Base-by-base conservation (phyloP, 2,113 vertebrate species). In the Cyphomyrus discorhynchus region DNA sequence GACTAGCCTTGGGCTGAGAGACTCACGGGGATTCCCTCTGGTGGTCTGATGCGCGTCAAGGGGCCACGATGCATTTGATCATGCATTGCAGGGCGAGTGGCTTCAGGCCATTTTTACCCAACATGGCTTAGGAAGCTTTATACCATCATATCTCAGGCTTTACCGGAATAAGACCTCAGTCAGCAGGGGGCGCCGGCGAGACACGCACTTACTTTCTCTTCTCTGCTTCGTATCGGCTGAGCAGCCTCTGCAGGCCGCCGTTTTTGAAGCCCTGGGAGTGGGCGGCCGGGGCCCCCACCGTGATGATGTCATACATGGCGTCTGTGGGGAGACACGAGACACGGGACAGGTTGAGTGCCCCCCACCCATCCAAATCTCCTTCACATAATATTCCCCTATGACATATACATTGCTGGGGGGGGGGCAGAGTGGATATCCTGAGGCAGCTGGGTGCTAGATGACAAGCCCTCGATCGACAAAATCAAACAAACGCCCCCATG, bases 251-350 rank as follows among this genome's bases (percentile, higher is more conserved):
- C 92, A 99, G 97, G 91, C 98, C 98, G 24, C 98, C 98, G 13
- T 96, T 97, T 94, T 99, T 99, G 95, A 99, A 99, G 90, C 98
- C 98, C 95, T 99, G 98, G 94, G 96, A 97, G 94, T 99, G 98
- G 0, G 98, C 97, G 2, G 98, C 98, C 0, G 98, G 98, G 46
- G 98, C 98, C 91, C 98, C 98, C 13, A 98, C 97, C 0, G 98
- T 99, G 93, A 99, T 95, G 77, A 99, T 97, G 88, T 99, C 98
- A 27, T 99, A 99, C 90, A 97, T 93, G 27, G 97, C 96, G 94
- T 99, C 98, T 99, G 95, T 4, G 94, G 93, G 3, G 11, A 91
- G 74, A 88, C 35, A 87, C 15, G 10, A n/a, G 15, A 35, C 35
- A 87, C 6, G 10, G n/a, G 15, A 35, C 45, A 86, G 42, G 24